Conservation (phyloP, 1,140 invertebrate species). For the Solenopsis invicta region DNA sequence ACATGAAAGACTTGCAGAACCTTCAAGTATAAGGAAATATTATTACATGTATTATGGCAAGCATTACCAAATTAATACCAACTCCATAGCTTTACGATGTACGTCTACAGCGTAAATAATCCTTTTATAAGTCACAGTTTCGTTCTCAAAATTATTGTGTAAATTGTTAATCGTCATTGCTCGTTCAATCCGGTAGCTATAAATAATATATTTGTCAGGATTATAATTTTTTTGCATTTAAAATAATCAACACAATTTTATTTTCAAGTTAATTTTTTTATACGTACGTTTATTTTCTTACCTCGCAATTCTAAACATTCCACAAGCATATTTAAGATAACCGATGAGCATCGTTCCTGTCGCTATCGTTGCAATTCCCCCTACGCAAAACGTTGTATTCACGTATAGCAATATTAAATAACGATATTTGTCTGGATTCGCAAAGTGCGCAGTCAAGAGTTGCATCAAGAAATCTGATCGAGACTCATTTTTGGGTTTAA, state of each 20-base stretch:
- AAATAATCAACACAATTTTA: background rate
- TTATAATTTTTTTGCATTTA: background rate
- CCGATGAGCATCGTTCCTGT: background rate
- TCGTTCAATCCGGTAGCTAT: slow-evolving; percentile 14
- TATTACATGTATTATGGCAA: no score
- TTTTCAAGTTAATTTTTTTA: background rate
- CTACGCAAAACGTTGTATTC: background rate
- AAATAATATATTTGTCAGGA: background rate
- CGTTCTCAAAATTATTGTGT: background rate
- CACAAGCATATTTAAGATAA: background rate
- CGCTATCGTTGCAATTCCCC: background rate
- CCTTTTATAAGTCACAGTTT: background rate
- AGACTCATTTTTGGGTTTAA: background rate
- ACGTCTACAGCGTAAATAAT: background rate
- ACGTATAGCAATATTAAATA: slow-evolving; percentile 8
- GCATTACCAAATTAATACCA: no score
- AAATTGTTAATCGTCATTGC: background rate
- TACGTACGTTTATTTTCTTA: background rate
- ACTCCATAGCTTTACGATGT: background rate
- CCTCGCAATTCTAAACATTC: background rate
- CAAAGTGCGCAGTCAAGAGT: background rate
- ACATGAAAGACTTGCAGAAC: no score
- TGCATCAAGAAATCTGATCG: background rate
- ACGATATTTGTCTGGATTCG: background rate
- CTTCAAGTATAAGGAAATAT: no score